Conservation (phyloP, 1,140 invertebrate species). For the Chelonus insularis region DNA sequence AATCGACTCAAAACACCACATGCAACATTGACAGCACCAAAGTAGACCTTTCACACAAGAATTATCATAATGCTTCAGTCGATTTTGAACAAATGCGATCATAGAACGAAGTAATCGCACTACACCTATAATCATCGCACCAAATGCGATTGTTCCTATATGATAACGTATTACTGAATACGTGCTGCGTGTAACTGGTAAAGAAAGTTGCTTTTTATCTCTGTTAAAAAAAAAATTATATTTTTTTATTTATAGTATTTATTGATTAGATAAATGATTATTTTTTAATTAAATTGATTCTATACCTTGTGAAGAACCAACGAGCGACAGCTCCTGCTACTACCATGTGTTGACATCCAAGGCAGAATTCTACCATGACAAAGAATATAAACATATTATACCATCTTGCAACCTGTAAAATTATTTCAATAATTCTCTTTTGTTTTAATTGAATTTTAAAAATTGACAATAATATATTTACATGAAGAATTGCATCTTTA, state of each 20-base stretch:
- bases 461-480: conserved; percentile 18
- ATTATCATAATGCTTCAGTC: conserved; percentile 56
- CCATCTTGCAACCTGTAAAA: conserved; percentile 65
- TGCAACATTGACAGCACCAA: conserved; percentile 73
- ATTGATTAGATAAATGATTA: conserved; percentile 1
- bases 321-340: conserved; percentile 73
- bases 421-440: too few species aligned
- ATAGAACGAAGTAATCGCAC: conserved; percentile 70
- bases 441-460: too few species aligned
- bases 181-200: conserved; percentile 64
- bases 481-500: conserved; percentile 60
- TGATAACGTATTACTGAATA: conserved; percentile 69
- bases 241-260: neutral
- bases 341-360: conserved; percentile 78
- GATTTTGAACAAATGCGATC: conserved; percentile 50
- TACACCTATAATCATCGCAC: conserved; percentile 73
- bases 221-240: conserved; percentile 54
- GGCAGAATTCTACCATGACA: conserved; percentile 74
- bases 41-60: conserved; percentile 47
- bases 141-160: conserved; percentile 76
- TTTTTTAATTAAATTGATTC: neutral
- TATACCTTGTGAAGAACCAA: conserved; percentile 79
- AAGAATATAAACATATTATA: conserved; percentile 72
- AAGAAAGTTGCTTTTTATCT: conserved; percentile 66
- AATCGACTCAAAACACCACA: conserved; percentile 74